Percentiles rank a stretch among this genome's conserved stretches.
Evolutionary conservation across 2,113 vertebrate species (phyloP).

Genomic region (Ciconia stormi): DNA sequence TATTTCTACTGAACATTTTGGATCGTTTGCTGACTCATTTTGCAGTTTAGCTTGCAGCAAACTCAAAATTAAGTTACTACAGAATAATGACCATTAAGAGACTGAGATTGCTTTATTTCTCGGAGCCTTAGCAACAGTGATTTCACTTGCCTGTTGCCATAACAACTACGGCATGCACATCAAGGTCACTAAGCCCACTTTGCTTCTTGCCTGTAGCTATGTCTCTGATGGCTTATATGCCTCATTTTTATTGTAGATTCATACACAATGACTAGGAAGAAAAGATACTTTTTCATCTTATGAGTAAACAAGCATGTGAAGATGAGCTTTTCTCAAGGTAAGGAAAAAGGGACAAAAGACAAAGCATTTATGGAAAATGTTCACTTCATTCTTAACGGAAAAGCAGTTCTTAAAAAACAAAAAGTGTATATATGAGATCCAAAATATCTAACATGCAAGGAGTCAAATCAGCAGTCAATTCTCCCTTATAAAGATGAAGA

Average conservation of each 20-base stretch:
- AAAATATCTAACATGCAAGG: background rate
- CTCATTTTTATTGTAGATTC: slow-evolving; percentile 74
- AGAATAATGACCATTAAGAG: slow-evolving; percentile 72
- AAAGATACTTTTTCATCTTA: slow-evolving; percentile 44
- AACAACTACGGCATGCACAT: slow-evolving; percentile 78
- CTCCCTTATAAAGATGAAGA: background rate
- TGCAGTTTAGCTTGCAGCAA: background rate
- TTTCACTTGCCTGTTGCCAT: slow-evolving; percentile 84
- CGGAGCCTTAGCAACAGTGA: slow-evolving; percentile 76
- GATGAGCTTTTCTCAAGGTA: slow-evolving; percentile 20
- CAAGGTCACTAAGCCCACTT: slow-evolving; percentile 83
- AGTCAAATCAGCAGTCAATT: background rate
- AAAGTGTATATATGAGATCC: background rate
- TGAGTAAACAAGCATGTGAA: slow-evolving; percentile 45
- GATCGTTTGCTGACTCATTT: slow-evolving; percentile 60
- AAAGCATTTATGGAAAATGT: background rate
- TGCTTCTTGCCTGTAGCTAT: slow-evolving; percentile 64
- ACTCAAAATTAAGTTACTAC: slow-evolving; percentile 60
- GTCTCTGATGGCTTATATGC: slow-evolving; percentile 59
- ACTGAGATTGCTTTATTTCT: slow-evolving; percentile 71
- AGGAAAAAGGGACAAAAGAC: background rate
- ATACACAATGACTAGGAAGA: background rate
- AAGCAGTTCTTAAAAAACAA: background rate
- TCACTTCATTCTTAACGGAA: background rate
- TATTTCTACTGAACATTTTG: background rate